Percentiles rank a stretch among this genome's conserved stretches.
phyloP scores from a whole-genome alignment of 1,140 invertebrate genomes.

The Drosophila leontia region DNA sequence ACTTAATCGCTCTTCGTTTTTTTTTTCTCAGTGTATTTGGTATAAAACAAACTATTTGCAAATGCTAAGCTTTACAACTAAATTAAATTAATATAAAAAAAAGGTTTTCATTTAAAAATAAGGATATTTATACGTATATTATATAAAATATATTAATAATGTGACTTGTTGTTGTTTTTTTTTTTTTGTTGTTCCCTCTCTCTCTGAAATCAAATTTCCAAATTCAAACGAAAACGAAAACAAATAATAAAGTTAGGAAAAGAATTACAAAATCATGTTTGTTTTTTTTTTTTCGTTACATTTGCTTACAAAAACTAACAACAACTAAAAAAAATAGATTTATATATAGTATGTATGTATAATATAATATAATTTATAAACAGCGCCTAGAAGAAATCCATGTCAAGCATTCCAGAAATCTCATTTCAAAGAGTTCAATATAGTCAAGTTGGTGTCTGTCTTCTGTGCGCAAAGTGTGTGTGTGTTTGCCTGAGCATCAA shows the following conservation, averaged over 20 bases:
- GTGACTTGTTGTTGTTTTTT: constrained; percentile 75
- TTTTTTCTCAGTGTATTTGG: constrained; percentile 65
- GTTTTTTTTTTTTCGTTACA: constrained; percentile 8
- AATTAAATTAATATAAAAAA: constrained; percentile 60
- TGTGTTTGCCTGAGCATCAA: constrained; percentile 55
- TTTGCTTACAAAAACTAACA: constrained; percentile 77
- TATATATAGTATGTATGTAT: constrained; percentile 9
- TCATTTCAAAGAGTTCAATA: constrained; percentile 6
- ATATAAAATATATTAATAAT: constrained; percentile 49
- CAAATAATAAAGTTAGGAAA: constrained; percentile 16
- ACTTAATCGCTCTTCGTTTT: constrained; percentile 25
- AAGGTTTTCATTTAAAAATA: constrained; percentile 18
- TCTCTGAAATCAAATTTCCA: constrained; percentile 45
- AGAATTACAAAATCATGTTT: constrained; percentile 4
- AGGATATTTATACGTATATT: constrained; percentile 28
- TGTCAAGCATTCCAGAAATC: constrained; percentile 55
- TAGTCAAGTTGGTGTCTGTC: constrained; percentile 13
- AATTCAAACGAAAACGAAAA: constrained; percentile 21
- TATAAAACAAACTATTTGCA: constrained; percentile 74
- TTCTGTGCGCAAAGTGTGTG: constrained; percentile 61
- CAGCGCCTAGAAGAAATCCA: constrained; percentile 52
- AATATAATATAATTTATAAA: constrained; percentile 29
- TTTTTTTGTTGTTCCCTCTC: constrained; percentile 24
- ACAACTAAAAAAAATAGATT: constrained; percentile 58
- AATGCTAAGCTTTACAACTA: constrained; percentile 68